Evolutionary conservation across 1,140 invertebrate species (phyloP).

Genomic region (Argopecten irradians): DNA sequence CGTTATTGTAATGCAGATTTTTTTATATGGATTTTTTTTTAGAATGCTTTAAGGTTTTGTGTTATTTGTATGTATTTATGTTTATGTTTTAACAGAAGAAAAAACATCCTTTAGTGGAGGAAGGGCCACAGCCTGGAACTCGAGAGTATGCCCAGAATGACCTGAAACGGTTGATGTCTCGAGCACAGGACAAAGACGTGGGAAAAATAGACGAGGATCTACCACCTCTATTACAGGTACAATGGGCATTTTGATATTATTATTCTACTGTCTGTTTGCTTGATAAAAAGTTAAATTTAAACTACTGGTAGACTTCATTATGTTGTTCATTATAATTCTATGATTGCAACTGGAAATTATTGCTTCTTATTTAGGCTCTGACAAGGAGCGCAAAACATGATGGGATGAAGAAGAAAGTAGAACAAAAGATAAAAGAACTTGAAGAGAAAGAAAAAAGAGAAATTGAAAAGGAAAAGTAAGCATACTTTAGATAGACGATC

Average conservation of each 20-base stretch:
- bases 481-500: no score
- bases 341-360: background rate
- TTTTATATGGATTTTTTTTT: background rate
- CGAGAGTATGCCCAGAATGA: constrained; percentile 64
- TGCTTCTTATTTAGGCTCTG: constrained; percentile 65
- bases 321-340: background rate
- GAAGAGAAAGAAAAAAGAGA: constrained; percentile 68
- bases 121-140: constrained; percentile 55
- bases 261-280: background rate
- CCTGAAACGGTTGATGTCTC: constrained; percentile 61
- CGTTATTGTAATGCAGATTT: no score
- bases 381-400: constrained; percentile 70
- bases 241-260: background rate
- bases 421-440: constrained; percentile 67
- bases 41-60: background rate
- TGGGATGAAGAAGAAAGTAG: constrained; percentile 63
- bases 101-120: constrained; percentile 2
- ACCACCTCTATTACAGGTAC: constrained; percentile 73
- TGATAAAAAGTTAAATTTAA: background rate
- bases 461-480: constrained; percentile 67
- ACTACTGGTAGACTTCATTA: background rate
- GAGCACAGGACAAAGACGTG: constrained; percentile 56
- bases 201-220: constrained; percentile 70
- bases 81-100: background rate
- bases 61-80: background rate